A percentile compares a stretch with the other conserved stretches of the same genome.
phyloP scores from a whole-genome alignment of 2,888 invertebrate genomes.

The Mythimna ferrago region DNA sequence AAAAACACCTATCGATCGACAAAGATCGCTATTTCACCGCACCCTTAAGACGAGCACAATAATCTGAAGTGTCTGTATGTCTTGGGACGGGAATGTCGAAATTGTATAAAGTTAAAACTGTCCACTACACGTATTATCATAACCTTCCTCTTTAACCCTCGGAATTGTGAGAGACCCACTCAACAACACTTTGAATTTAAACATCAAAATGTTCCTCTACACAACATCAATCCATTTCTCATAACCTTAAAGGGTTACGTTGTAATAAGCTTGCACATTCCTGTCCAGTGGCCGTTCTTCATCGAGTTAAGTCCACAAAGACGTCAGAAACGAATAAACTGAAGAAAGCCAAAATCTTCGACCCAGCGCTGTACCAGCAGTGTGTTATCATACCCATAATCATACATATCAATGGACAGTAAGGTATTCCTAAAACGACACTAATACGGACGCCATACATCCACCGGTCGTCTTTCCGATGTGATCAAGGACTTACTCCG shows the following conservation, averaged over 20 bases:
- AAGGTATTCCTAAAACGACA: conserved; percentile 29
- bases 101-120: conserved; percentile 44
- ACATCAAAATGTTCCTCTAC: neutral
- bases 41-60: conserved; percentile 69
- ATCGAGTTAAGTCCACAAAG: neutral
- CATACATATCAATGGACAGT: conserved; percentile 47
- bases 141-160: conserved; percentile 7
- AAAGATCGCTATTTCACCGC: conserved; percentile 80
- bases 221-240: neutral
- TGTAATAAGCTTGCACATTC: neutral
- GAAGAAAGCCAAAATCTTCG: neutral
- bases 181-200: conserved; percentile 13
- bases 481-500: conserved; percentile 86
- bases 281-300: neutral
- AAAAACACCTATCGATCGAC: conserved; percentile 86
- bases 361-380: neutral
- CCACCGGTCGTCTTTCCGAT: conserved; percentile 90
- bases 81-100: conserved; percentile 78
- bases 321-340: neutral
- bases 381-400: conserved; percentile 27
- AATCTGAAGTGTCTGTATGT: conserved; percentile 66
- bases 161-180: neutral
- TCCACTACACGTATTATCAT: conserved; percentile 51
- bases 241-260: neutral
- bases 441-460: conserved; percentile 95